phyloP scores from a whole-genome alignment of 2,797 vertebrate species.

The Pogonophryne albipinna region DNA sequence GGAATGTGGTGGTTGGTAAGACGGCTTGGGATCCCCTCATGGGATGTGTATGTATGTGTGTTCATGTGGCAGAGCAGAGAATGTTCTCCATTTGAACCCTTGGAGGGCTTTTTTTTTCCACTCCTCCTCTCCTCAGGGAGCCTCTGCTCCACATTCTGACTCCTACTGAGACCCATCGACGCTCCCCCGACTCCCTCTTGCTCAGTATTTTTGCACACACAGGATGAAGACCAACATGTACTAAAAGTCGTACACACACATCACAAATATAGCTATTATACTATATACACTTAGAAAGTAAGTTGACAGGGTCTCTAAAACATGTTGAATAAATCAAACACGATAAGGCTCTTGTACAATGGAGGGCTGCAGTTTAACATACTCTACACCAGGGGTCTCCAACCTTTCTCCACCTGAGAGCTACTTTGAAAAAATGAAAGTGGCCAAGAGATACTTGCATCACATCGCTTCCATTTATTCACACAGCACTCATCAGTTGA shows the following conservation, averaged over 20 bases:
- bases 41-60: slow-evolving; percentile 42
- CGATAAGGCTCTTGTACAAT: neutral
- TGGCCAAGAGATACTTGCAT: no score
- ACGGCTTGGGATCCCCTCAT: slow-evolving; percentile 51
- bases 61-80: slow-evolving; percentile 74
- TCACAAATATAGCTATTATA: slow-evolving; percentile 26
- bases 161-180: slow-evolving; percentile 87
- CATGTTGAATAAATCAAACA: slow-evolving; percentile 2
- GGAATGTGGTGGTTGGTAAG: slow-evolving; percentile 41
- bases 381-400: no score
- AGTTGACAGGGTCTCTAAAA: slow-evolving; percentile 10
- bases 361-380: neutral
- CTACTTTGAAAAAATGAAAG: no score
- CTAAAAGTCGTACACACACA: slow-evolving; percentile 40
- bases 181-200: slow-evolving; percentile 76
- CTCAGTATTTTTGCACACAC: slow-evolving; percentile 58
- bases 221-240: slow-evolving; percentile 35
- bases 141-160: slow-evolving; percentile 88
- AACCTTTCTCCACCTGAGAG: no score
- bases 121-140: slow-evolving; percentile 83
- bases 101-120: slow-evolving; percentile 80
- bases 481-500: no score
- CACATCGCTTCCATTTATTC: no score
- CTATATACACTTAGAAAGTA: slow-evolving; percentile 2
- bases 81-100: slow-evolving; percentile 89